Evolutionary conservation across 1,140 invertebrate genomes (phyloP).

Genomic region (Paramacrobiotus metropolitanus): DNA sequence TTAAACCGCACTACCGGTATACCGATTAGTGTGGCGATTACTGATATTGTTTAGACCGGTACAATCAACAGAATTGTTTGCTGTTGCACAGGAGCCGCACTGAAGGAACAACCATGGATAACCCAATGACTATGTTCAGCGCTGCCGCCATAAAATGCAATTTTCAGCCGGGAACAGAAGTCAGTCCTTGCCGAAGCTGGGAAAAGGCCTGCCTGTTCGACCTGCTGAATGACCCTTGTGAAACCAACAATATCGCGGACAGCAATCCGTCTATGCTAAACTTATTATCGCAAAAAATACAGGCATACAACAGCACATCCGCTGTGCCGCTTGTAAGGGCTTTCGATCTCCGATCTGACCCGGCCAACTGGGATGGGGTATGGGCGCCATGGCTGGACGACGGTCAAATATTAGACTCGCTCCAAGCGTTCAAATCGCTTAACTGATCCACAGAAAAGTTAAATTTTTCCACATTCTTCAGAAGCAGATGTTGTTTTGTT

Average conservation of each 20-base stretch:
- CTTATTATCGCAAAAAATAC: conserved; percentile 4
- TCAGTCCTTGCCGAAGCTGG: conserved; percentile 14
- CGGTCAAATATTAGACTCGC: not conserved
- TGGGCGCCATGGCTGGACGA: not conserved
- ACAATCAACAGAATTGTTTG: no score
- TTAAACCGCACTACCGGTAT: no score
- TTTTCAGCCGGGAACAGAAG: not conserved
- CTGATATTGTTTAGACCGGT: no score
- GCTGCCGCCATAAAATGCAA: not conserved
- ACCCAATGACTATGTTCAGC: not conserved
- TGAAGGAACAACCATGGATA: not conserved
- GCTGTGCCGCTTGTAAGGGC: not conserved
- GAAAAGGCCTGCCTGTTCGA: conserved; percentile 10
- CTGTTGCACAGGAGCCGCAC: not conserved
- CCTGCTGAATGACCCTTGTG: not conserved
- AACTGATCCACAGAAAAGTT: not conserved
- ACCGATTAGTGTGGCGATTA: no score
- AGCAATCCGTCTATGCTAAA: conserved; percentile 12
- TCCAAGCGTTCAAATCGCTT: not conserved
- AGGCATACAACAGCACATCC: not conserved
- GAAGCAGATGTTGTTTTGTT: no score
- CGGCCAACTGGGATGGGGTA: not conserved
- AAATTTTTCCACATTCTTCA: no score
- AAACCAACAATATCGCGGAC: conserved; percentile 16
- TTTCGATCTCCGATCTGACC: not conserved